A percentile compares a stretch with the other conserved stretches of the same genome.
phyloP scores from a whole-genome alignment of 2,888 invertebrate species.

The Cheilosia impressa region DNA sequence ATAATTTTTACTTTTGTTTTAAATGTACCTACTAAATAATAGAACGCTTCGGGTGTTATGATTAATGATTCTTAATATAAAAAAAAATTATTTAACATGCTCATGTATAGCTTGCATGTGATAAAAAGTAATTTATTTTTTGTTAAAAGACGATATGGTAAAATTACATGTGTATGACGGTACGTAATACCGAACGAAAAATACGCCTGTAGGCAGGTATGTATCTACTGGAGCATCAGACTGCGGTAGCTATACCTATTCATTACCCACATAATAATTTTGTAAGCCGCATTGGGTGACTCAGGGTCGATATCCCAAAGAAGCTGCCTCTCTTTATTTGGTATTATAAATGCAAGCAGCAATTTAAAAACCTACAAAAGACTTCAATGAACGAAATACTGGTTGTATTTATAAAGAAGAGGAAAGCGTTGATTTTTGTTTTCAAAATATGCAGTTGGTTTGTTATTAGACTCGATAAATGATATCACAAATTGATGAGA shows the following conservation, averaged over 20 bases:
- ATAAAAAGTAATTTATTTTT: no score
- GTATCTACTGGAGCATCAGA: constrained; percentile 34
- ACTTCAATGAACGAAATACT: background rate
- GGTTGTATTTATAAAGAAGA: constrained; percentile 2
- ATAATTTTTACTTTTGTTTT: no score
- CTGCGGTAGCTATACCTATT: background rate
- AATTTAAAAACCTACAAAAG: background rate
- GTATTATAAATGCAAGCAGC: constrained; percentile 17
- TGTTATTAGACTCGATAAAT: background rate
- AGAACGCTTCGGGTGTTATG: no score
- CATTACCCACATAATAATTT: constrained; percentile 14
- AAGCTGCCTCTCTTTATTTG: constrained; percentile 3
- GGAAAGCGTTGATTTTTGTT: background rate
- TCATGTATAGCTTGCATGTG: no score
- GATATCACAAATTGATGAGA: constrained; percentile 49
- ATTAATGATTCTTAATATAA: no score
- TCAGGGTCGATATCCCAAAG: constrained; percentile 4
- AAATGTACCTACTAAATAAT: no score
- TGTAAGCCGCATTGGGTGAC: constrained; percentile 25
- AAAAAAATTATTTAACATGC: no score
- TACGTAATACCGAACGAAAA: no score
- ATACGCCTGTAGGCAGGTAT: background rate
- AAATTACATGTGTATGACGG: no score
- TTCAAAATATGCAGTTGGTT: background rate
- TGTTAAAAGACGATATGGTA: no score